A percentile compares a stretch with the other conserved stretches of the same genome.
These are phyloP conservation scores for Falco berigora DNA, from an alignment of 2,797 vertebrate species.

Conservation along the genomic window DNA sequence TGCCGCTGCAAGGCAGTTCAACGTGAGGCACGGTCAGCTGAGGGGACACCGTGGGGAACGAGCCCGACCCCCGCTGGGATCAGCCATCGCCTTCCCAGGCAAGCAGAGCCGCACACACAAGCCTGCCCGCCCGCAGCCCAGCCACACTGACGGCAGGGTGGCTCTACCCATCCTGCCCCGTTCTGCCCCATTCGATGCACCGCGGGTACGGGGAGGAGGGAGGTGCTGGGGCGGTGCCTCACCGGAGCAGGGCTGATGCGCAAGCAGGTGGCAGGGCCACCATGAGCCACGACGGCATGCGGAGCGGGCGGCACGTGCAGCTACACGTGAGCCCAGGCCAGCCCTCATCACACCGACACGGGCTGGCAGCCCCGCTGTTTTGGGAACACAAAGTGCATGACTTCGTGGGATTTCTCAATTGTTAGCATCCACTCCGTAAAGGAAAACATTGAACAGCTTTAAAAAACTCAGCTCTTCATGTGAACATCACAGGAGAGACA, in stretches of 20 bases:
- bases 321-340: accelerated
- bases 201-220: too few relatives aligned
- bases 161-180: background rate
- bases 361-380: background rate
- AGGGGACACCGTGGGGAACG: accelerated
- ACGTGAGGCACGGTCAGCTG: accelerated
- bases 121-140: background rate
- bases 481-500: background rate
- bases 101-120: background rate
- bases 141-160: accelerated
- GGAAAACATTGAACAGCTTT: background rate
- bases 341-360: accelerated
- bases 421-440: accelerated
- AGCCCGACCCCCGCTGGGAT: accelerated
- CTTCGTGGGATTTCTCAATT: accelerated
- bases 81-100: accelerated
- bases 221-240: too few relatives aligned
- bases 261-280: accelerated
- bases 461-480: background rate
- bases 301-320: accelerated
- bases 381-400: accelerated
- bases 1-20: accelerated
- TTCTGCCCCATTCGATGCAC: too few relatives aligned
- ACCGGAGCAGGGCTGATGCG: accelerated
- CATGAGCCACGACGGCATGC: accelerated